phyloP scores from a whole-genome alignment of 1,140 invertebrate genomes.

The Macrostomum lignano region DNA sequence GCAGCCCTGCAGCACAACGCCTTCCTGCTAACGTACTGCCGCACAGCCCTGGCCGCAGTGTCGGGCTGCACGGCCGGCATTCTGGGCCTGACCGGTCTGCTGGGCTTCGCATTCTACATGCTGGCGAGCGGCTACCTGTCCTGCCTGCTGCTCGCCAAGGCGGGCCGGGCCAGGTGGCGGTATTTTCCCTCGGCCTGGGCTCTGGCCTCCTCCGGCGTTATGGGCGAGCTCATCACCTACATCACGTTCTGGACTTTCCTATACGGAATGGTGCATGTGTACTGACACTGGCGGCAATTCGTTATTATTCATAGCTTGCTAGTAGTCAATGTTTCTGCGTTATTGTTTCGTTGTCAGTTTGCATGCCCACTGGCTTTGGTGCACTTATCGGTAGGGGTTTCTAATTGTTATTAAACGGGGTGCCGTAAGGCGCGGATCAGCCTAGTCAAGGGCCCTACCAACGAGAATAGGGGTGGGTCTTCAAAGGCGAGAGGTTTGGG shows the following conservation, averaged over 20 bases:
- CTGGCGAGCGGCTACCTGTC: constrained; percentile 1
- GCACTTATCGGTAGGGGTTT: too few species aligned
- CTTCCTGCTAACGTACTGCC: background rate
- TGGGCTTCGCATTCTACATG: constrained; percentile 5
- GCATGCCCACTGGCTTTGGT: too few species aligned
- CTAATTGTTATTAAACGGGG: too few species aligned
- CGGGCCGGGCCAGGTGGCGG: constrained; percentile 4
- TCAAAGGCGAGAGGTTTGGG: too few species aligned
- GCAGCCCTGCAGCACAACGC: constrained; percentile 3
- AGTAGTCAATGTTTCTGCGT: too few species aligned
- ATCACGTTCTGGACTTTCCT: constrained; percentile 27
- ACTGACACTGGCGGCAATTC: too few species aligned
- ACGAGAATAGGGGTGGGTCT: too few species aligned
- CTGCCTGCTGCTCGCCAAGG: background rate
- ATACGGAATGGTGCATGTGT: constrained; percentile 27
- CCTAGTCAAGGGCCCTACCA: too few species aligned
- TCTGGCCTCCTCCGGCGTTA: constrained; percentile 14
- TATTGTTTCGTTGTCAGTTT: too few species aligned
- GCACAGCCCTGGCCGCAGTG: constrained; percentile 3
- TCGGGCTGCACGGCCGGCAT: constrained; percentile 4
- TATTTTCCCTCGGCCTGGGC: constrained; percentile 5
- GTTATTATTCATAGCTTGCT: too few species aligned
- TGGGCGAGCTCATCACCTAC: constrained; percentile 23
- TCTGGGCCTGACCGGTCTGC: constrained; percentile 3
- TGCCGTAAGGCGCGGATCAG: too few species aligned